Evolutionary conservation across 2,888 invertebrate species (phyloP), one percentile per base, ranked within the genome.

Genomic region (Zygogramma bicolorata): DNA sequence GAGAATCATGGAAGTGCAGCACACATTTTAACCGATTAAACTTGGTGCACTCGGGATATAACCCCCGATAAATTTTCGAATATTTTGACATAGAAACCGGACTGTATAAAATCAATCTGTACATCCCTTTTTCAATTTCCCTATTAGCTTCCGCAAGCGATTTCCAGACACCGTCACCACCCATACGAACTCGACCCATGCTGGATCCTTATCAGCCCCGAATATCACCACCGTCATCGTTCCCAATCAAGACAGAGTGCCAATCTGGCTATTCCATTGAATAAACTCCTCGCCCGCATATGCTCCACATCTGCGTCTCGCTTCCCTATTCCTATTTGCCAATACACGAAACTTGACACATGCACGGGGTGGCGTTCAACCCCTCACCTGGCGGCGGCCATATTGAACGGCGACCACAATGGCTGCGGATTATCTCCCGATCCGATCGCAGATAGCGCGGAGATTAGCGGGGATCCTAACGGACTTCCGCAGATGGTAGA

Each of bases 401-500:
- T 86, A 82, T 84, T 86, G 82, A 81, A 81, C 75, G 79, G 80
- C 82, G 81, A 80, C 86, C 84, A 84, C 85, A 86, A 86, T 86
- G 86, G 86, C 86, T 81, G 85, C 84, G 76, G 82, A 81, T 83
- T 85, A 85, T 85, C 85, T 80, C 78, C 76, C 81, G 85, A 85
- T 85, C 83, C 83, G 81, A 85, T 85, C 84, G 80, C 71, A 81
- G 86, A 86, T 86, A 85, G 83, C 80, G 78, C 74, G 79, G 82
- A 86, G 86, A 87, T 86, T 86, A 86, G 82, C 81, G 82, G 83
- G 85, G 85, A 86, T 86, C 81, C 85, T 86, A 87, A 87, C 87
- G 87, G 85, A 87, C 86, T 87, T 87, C 87, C 87, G 87, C 86
- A 87, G 86, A 86, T 87, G 86, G 85, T 82, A 79, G 80, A 38